Base-by-base conservation (phyloP, 2,113 vertebrate species). In the Podarcis raffonei region DNA sequence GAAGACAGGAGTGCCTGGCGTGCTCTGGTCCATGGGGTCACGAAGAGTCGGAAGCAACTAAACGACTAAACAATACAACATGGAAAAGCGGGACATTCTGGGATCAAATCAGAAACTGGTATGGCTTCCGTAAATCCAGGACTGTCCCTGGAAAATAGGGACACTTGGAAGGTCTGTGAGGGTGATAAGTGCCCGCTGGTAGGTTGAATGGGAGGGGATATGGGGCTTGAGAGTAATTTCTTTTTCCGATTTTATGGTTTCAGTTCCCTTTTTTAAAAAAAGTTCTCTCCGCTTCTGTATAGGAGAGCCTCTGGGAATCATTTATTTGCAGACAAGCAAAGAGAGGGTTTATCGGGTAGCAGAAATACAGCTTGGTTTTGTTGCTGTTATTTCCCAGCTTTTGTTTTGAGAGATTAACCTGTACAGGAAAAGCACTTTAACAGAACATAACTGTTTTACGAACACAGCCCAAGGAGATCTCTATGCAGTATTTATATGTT, bases 401-500 rank as follows among this genome's bases (percentile, higher is more conserved):
- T 90, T 92, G 88, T 94, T 94, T 86, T 74, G 62, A 89, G 86
- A 93, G 91, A 95, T 95, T 95, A 94, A 95, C 95, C 94, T 92
- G 88, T 87, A 91, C 91, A 92, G 90, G 88, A 90, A 91, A 94
- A 92, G 39, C 88, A 91, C 83, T 94, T 91, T 91, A 92, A 92
- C 91, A 81, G 88, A 95, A 92, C 86, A 80, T 83, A 94, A 89
- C 91, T 85, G 81, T 84, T 93, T 89, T 90, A 9, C 87, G 89
- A 95, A 94, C 92, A 93, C 87, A 89, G 86, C 83, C 87, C 89
- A 92, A 95, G 92, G 90, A 93, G 91, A 92, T 94, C 85, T 32
- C 93, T 91, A 88, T 94, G 93, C 89, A 93, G 93, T 94, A 94
- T 96, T 95, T 95, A 92, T 93, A 91, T 42, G 68, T 87, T 92